phyloP scores from a whole-genome alignment of 2,113 vertebrate species.

The Myotis lucifugus region DNA sequence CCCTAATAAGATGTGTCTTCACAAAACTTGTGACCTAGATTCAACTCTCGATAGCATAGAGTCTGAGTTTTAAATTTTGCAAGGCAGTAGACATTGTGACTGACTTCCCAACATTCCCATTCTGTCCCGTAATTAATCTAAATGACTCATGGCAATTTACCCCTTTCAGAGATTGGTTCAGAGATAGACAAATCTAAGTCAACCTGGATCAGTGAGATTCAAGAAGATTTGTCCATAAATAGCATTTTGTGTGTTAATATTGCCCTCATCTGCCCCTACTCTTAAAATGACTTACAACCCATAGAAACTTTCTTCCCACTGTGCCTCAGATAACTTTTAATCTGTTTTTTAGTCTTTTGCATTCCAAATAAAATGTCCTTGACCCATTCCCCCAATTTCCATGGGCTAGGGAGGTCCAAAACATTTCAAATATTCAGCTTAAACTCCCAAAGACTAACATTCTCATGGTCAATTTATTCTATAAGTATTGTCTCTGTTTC shows the following conservation, averaged over 20 bases:
- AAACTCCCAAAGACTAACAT: background rate
- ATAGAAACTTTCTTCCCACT: background rate
- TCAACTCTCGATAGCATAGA: background rate
- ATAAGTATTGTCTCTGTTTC: background rate
- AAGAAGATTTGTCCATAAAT: background rate
- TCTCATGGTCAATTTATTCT: background rate
- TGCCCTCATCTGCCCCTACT: background rate
- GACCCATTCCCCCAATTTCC: background rate
- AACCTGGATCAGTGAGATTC: background rate
- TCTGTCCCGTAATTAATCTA: background rate
- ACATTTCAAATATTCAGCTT: background rate
- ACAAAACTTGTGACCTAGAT: background rate
- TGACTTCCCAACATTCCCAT: background rate
- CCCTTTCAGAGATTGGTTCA: background rate
- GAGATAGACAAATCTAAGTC: background rate
- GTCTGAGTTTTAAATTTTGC: background rate
- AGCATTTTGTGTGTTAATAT: background rate
- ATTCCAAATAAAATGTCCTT: background rate
- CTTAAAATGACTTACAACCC: background rate
- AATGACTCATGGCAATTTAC: background rate
- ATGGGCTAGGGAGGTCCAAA: background rate
- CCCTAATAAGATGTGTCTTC: background rate
- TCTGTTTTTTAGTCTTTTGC: background rate
- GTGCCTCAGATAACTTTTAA: background rate
- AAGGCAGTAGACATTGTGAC: background rate